Conservation (phyloP, 1,140 invertebrate genomes). For the Zaprionus tsacasi region DNA sequence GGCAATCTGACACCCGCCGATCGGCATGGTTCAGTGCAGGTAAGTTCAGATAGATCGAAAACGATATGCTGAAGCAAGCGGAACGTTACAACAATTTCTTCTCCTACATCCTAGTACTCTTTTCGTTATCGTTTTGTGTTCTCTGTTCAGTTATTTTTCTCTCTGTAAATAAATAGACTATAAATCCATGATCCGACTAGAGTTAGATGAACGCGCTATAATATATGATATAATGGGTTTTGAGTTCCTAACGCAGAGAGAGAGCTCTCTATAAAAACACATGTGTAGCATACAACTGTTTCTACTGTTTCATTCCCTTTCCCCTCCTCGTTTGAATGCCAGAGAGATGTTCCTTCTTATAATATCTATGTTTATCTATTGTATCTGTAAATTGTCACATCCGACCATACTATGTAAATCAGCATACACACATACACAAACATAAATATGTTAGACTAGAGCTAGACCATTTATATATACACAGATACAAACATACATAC, state of each 20-base stretch:
- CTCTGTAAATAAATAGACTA: conserved; percentile 42
- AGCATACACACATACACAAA: conserved; percentile 1
- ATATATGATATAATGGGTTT: not conserved
- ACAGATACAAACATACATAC: not conserved
- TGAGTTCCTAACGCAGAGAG: not conserved
- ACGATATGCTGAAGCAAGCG: conserved; percentile 22
- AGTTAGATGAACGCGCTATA: conserved; percentile 4
- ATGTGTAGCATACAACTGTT: conserved; percentile 5
- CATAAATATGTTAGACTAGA: not conserved
- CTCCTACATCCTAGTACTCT: conserved; percentile 14
- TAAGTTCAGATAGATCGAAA: conserved; percentile 85
- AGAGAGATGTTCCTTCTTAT: conserved; percentile 13
- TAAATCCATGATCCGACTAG: conserved; percentile 7
- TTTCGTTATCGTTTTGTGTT: conserved; percentile 33
- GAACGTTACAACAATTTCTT: conserved; percentile 12
- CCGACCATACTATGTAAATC: not conserved
- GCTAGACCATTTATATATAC: not conserved
- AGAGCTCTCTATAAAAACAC: not conserved
- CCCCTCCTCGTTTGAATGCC: conserved; percentile 38
- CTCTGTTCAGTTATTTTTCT: conserved; percentile 20
- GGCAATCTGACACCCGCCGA: conserved; percentile 95
- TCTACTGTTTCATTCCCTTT: conserved; percentile 4
- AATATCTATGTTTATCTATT: conserved; percentile 24
- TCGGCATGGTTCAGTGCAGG: conserved; percentile 97
- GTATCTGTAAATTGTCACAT: conserved; percentile 2